phyloP scores from a whole-genome alignment of 1,140 invertebrate genomes.

The Lordiphosa mommai region DNA sequence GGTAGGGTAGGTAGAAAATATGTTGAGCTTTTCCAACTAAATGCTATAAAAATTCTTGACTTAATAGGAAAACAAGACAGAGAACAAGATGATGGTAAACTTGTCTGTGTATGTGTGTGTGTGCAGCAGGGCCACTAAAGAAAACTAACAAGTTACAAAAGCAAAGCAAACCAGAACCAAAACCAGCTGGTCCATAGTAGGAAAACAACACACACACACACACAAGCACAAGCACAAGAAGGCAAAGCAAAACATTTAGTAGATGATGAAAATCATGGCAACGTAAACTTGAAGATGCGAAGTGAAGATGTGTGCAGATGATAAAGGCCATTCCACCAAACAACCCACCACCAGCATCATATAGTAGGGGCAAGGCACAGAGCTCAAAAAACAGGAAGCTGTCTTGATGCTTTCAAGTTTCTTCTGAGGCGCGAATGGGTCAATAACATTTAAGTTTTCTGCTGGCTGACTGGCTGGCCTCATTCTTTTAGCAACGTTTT shows the following conservation, averaged over 20 bases:
- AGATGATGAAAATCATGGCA: constrained; percentile 75
- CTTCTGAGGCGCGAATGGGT: constrained; percentile 2
- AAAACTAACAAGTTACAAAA: constrained; percentile 75
- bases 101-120: background rate
- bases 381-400: background rate
- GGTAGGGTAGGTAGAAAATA: constrained; percentile 45
- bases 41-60: constrained; percentile 78
- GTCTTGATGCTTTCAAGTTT: background rate
- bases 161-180: constrained; percentile 29
- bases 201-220: constrained; percentile 8
- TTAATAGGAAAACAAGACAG: constrained; percentile 76
- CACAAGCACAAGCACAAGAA: background rate
- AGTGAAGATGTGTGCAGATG: background rate
- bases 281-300: constrained; percentile 55
- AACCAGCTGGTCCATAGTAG: constrained; percentile 17
- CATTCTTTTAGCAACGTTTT: too few relatives aligned
- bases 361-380: too few relatives aligned
- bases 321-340: background rate
- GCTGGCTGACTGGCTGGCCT: too few relatives aligned
- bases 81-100: constrained; percentile 43
- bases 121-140: constrained; percentile 58
- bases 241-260: constrained; percentile 72
- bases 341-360: background rate
- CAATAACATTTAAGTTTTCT: background rate
- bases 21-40: constrained; percentile 77